These are phyloP conservation scores for Stictocephala bisonia DNA, from an alignment of 2,888 invertebrate genomes.

Conservation along the genomic window DNA sequence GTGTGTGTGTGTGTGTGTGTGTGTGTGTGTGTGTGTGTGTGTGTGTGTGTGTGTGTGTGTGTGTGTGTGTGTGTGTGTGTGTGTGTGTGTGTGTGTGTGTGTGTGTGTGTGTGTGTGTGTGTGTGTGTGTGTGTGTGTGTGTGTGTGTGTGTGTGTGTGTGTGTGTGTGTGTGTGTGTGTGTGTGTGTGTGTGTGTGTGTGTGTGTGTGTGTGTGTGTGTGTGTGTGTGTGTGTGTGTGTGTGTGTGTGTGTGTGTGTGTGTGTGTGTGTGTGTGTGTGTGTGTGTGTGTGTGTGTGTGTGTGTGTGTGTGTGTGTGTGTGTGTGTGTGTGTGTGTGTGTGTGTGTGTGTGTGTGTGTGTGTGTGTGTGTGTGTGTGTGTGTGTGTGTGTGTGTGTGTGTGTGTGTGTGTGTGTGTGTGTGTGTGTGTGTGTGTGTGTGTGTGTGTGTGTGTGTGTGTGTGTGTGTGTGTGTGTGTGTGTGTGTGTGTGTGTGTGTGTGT, in stretches of 20 bases:
- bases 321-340: conserved; percentile 9
- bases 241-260: conserved; percentile 5
- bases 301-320: not conserved
- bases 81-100: too few relatives aligned
- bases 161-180: too few relatives aligned
- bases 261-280: conserved; percentile 13
- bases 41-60: too few relatives aligned
- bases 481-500: conserved; percentile 13
- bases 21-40: too few relatives aligned
- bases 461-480: conserved; percentile 8
- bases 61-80: too few relatives aligned
- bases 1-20: too few relatives aligned
- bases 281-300: conserved; percentile 13
- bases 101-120: too few relatives aligned
- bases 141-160: too few relatives aligned
- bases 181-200: too few relatives aligned
- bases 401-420: not conserved
- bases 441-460: conserved; percentile 1
- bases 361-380: not conserved
- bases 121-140: too few relatives aligned
- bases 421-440: not conserved
- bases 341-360: not conserved
- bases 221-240: conserved; percentile 13
- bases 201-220: conserved; percentile 13
- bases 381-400: conserved; percentile 5